These are phyloP conservation scores for Drosophila antonietae DNA, from an alignment of 2,888 invertebrate genomes.

Conservation along the genomic window DNA sequence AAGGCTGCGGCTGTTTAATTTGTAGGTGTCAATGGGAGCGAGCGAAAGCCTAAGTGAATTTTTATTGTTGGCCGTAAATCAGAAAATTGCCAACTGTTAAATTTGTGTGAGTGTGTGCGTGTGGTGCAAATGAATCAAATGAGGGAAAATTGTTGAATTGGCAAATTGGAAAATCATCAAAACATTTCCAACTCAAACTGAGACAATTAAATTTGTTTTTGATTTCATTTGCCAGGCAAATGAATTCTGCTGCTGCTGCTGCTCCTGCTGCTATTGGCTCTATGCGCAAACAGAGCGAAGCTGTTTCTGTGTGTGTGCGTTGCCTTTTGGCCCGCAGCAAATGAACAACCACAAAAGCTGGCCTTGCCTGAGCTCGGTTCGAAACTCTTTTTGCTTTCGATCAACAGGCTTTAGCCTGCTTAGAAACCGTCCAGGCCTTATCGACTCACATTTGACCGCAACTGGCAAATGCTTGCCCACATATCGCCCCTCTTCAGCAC, in stretches of 20 bases:
- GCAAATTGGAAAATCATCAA: slow-evolving; percentile 29
- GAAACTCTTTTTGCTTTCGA: slow-evolving; percentile 23
- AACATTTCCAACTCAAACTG: slow-evolving; percentile 36
- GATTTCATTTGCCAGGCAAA: slow-evolving; percentile 58
- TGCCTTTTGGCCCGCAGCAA: slow-evolving; percentile 34
- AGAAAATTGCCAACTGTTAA: slow-evolving; percentile 28
- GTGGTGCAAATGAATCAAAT: background rate
- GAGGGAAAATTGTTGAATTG: slow-evolving; percentile 16
- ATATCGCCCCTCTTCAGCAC: slow-evolving; percentile 11
- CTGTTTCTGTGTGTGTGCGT: slow-evolving; percentile 9
- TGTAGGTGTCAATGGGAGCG: slow-evolving; percentile 63
- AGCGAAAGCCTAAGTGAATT: slow-evolving; percentile 64
- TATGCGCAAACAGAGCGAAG: slow-evolving; percentile 40
- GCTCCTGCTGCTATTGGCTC: slow-evolving; percentile 2
- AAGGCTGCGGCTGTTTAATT: slow-evolving; percentile 63
- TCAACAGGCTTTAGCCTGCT: slow-evolving; percentile 39
- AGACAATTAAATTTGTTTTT: slow-evolving; percentile 59
- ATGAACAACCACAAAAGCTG: slow-evolving; percentile 61
- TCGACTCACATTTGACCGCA: slow-evolving; percentile 52
- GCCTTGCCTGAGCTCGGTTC: background rate
- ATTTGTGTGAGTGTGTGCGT: background rate
- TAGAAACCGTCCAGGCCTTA: background rate
- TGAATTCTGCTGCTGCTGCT: slow-evolving; percentile 9
- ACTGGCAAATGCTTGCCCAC: slow-evolving; percentile 52
- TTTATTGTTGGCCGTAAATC: slow-evolving; percentile 64